Conservation (phyloP, 53 echinoderm and acorn worm genomes). For the Glandiceps talaboti region DNA sequence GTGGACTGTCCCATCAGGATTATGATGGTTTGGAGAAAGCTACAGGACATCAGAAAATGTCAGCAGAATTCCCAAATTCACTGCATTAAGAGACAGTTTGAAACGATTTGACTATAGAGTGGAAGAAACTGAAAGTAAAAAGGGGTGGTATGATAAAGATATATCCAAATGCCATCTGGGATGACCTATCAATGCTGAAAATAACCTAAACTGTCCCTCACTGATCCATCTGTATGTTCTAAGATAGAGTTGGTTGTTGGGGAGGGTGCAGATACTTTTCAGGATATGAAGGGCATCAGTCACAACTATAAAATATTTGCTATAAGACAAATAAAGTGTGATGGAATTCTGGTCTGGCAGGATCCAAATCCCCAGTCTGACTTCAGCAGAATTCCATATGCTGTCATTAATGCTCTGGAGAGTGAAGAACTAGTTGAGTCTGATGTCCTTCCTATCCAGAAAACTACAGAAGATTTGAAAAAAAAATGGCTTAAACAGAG, state of each 20-base stretch:
- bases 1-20: not conserved
- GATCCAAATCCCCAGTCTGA: not conserved
- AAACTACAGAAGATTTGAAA: no score
- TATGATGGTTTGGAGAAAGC: not conserved
- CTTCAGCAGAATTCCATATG: no score
- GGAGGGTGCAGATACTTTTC: not conserved
- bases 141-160: not conserved
- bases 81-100: not conserved
- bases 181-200: not conserved
- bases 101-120: not conserved
- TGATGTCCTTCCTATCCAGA: no score
- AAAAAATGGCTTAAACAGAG: not conserved
- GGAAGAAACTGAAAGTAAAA: not conserved
- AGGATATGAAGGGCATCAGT: not conserved
- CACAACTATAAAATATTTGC: not conserved
- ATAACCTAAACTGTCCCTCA: not conserved
- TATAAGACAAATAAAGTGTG: not conserved
- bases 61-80: not conserved
- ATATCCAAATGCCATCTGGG: no score
- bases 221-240: not conserved
- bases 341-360: not conserved
- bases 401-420: no score
- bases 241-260: not conserved
- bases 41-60: not conserved
- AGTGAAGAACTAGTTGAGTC: no score